A percentile compares a stretch with the other conserved stretches of the same genome.
These are phyloP conservation scores for Pituophis catenifer DNA, from an alignment of 2,113 vertebrate genomes.

Conservation along the genomic window DNA sequence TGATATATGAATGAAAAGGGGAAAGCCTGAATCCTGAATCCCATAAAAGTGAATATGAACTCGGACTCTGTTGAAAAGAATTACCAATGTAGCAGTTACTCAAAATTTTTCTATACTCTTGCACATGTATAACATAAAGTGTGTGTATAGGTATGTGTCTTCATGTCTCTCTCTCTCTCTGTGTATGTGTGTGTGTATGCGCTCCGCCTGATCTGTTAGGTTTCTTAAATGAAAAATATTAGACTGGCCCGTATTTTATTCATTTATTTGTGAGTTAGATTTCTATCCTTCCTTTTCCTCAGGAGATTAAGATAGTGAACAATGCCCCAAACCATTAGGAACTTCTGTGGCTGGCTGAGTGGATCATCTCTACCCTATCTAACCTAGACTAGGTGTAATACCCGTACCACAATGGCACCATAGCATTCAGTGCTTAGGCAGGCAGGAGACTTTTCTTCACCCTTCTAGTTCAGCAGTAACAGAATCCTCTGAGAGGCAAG, in stretches of 20 bases:
- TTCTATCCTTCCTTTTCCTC: not conserved
- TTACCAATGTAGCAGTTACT: not conserved
- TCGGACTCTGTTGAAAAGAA: not conserved
- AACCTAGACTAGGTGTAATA: not conserved
- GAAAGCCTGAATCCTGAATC: not conserved
- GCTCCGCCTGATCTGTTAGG: not conserved
- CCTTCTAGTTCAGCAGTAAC: not conserved
- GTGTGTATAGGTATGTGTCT: not conserved
- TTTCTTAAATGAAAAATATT: not conserved
- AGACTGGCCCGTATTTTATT: not conserved
- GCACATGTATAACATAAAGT: not conserved
- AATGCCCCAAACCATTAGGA: not conserved
- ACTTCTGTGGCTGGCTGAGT: not conserved
- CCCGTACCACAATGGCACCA: not conserved
- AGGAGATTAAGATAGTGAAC: not conserved
- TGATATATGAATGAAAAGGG: not conserved
- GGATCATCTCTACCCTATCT: not conserved
- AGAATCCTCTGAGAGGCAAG: not conserved
- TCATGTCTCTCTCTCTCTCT: not conserved
- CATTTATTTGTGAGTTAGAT: not conserved
- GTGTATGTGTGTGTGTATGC: rapidly evolving
- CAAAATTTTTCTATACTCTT: not conserved
- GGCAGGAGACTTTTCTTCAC: not conserved
- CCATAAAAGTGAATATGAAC: not conserved
- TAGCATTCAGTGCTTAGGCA: not conserved